Base-by-base conservation (phyloP, 2,888 invertebrate genomes). In the Caenorhabditis japonica region DNA sequence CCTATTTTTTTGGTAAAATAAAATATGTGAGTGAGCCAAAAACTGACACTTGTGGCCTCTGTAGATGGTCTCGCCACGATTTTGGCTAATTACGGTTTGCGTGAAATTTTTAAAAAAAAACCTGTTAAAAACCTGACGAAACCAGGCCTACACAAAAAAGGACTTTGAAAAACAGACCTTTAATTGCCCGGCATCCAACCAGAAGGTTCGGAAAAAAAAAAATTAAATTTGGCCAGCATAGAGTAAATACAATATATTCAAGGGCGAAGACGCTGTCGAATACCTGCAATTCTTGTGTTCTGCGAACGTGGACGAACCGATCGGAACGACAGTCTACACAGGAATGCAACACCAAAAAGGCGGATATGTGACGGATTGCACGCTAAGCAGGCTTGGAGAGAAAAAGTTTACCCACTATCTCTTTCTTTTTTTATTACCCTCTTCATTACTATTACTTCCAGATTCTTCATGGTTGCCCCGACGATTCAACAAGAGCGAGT, bases 331-430 rank as follows among this genome's bases (percentile, higher is more conserved):
- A 79, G 94, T 96, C 73, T 97, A 97, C 88, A 96, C 96, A 0
- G 97, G 97, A 76, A 96, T 97, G 96, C 96, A 97, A 89, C 97
- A 97, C 89, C 90, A 91, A 75, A 91, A 91, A 10, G 97, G 97
- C 1, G 97, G 97, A 13, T 97, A 97, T 88, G 97, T 97, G 89
- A 97, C 97, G 87, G 97, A 97, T 89, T 97, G 97, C 90, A 96
- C 95, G 72, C 90, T 97, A 58, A 94, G 94, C 3, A 91, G 97
- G 66, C 91, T 96, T 33, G 91, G 93, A 0, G 92, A 93, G 69
- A 93, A 94, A 89, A 93, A 94, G 95, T 95, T 89, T 90, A 91
- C 89, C 15, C n/a, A n/a, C 23, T 7, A 5, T 12, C 19, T 17
- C 19, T 13, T 27, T 17, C 33, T 13, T 68, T 30, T 30, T 5